Base-by-base conservation (phyloP, 1,140 invertebrate species). In the Pygmarrhopalites habei region DNA sequence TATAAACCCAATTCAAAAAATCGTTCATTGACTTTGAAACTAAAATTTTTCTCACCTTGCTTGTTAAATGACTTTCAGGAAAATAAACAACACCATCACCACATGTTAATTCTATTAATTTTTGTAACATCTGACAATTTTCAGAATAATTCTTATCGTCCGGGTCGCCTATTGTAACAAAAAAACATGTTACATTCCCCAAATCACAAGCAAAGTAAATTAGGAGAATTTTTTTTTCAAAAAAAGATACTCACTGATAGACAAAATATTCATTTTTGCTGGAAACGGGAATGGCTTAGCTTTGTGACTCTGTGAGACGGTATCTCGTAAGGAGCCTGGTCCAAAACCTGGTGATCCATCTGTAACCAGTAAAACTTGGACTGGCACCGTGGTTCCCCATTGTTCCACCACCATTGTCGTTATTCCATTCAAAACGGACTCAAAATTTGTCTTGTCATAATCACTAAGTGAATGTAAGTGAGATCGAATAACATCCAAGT, bases 391-490 rank as follows among this genome's bases (percentile, higher is more conserved):
- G 71, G 83, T 85, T 23, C 89, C 89, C 90, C 90, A 95, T 77
- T 92, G 89, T 59, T 84, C 83, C 26, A 88, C 77, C 15, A 93
- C 80, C 51, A 89, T 74, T 73, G 83, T 83, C 72, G 85, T 87
- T 2, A 90, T 82, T 46, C 86, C 87, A 70, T 83, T 80, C 2
- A 94, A 75, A 17, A 85, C 88, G 21, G 82, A 82, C 73, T 91
- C 85, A 63, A 92, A 82, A 72, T 84, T 87, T 4, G 90, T 91
- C 75, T 88, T 89, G 68, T 92, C 90, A 75, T 84, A 87, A 72
- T 88, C 85, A 70, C 90, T 87, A 10, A 91, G 77, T 60, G 81
- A 81, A 65, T 82, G 80, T 12, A 94, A 73, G 72, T 88, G 86
- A 23, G 77, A 75, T 73, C 86, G 85, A 58, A 95, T 86, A 5